Base-by-base conservation (phyloP, 2,113 vertebrate species). In the Corythoichthys haematopterus region DNA sequence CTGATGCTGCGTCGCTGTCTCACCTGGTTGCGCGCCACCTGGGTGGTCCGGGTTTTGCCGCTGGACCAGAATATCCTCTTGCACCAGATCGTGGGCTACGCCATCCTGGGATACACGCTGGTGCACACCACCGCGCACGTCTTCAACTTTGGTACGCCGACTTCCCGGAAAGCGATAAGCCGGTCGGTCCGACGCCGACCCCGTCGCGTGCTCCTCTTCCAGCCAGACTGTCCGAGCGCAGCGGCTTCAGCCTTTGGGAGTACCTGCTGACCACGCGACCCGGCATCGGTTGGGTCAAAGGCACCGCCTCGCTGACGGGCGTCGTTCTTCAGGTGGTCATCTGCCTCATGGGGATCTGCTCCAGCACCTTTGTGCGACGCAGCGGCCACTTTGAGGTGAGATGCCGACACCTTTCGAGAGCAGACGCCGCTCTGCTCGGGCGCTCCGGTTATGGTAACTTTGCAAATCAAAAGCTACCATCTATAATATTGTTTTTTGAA, bases 1-100 rank as follows among this genome's bases (percentile, higher is more conserved):
- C 82, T 94, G 83, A 95, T 96, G 95, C 80, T 96, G 61, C 93
- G 94, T 0, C 90, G 92, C 33, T 95, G 92, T 65, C 78, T 96
- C 5, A 93, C 93, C 0, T 93, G 94, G 93, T 87, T 96, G 0
- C 78, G 94, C 20, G 81, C 92, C 0, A 94, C 94, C 0, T 92
- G 93, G 85, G 4, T 93, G 6, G 90, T 93, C 2, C 68, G 84
- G 70, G 78, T 94, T 2, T 28, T 97, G 2, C 96, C 94, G 0
- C 85, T 97, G 79, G 95, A 96, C 81, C 93, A 90, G 80, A 93
- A 92, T 69, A 85, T 96, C 15, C 60, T 89, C 14, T 87, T 95
- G 47, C 96, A 97, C 74, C 93, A 94, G 87, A 88, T 95, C 0
- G 90, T 95, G 74, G 95, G 94, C 4, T 94, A 91, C 5, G 76